Evolutionary conservation across 2,113 vertebrate species (phyloP), one percentile per base, ranked within the genome.

Genomic region (Struthio camelus): DNA sequence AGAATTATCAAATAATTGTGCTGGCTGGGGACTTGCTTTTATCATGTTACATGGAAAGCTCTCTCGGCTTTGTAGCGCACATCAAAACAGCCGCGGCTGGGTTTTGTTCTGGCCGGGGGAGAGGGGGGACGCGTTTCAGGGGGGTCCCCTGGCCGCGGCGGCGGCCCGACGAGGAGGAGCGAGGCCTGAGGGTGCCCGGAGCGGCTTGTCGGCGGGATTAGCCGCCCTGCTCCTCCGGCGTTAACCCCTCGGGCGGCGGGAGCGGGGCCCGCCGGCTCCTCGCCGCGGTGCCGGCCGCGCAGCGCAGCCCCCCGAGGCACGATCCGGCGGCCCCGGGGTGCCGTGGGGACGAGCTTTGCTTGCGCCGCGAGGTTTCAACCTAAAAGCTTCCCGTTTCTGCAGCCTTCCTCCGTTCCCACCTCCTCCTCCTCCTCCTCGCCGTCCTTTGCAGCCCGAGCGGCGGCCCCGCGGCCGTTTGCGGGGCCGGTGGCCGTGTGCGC

Each of bases 1-100:
- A 98, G 97, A 97, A 96, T 97, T 98, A 98, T 96, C 92, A 93
- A 95, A 96, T 98, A 95, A 96, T 97, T 94, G 36, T 85, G 78
- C 97, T 96, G 94, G 97, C 91, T 90, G 95, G 97, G 97, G 97
- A 96, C 95, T 93, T 73, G 97, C 96, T 97, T 97, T 97, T 94
- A 97, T 97, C 96, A 53, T 59, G 95, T 94, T 95, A 94, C 93
- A 85, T 48, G 91, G 94, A 95, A 96, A 96, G 86, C 79, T 83
- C 36, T 88, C 42, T n/a, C 53, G 81, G 94, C 95, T 97, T 96
- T 96, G 96, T 95, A 80, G 79, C 13, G 46, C 83, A 71, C 96
- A 93, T 97, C 94, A 84, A 94, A 95, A 89, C 91, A 27, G 17
- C 53, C 2, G 72, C 6, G 69, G 94, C 61, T 28, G 78, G 56